Percentiles rank a stretch among this genome's conserved stretches.
Evolutionary conservation across 2,888 invertebrate genomes (phyloP).

Genomic region (Hydrotaea cyrtoneurina): DNA sequence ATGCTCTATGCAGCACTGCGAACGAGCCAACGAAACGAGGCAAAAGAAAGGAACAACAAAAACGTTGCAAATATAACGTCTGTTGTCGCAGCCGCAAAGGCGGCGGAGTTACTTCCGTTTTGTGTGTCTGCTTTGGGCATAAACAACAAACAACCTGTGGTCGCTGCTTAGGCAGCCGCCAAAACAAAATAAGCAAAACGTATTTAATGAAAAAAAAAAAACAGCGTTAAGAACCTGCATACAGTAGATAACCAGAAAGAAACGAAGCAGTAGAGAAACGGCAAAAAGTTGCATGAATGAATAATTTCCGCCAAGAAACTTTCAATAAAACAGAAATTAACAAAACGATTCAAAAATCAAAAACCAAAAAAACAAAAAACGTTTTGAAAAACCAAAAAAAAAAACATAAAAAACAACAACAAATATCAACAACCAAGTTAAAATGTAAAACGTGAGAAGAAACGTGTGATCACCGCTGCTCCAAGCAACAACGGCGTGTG

Average conservation of each 20-base stretch:
- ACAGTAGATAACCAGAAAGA: background rate
- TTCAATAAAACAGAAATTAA: background rate
- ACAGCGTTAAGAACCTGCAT: constrained; percentile 37
- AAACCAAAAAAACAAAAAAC: background rate
- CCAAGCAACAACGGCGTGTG: constrained; percentile 26
- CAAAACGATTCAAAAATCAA: background rate
- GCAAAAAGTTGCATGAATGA: constrained; percentile 32
- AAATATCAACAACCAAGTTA: constrained; percentile 25
- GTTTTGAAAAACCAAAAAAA: background rate
- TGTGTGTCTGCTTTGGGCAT: constrained; percentile 60
- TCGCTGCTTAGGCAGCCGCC: background rate
- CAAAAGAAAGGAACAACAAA: background rate
- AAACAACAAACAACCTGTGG: constrained; percentile 38
- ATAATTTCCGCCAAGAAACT: constrained; percentile 48
- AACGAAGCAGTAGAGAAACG: constrained; percentile 7
- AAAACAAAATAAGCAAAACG: constrained; percentile 36
- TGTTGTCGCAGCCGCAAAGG: constrained; percentile 71
- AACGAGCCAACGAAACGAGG: background rate
- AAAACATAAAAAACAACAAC: constrained; percentile 10
- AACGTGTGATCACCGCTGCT: constrained; percentile 56
- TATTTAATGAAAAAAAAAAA: background rate
- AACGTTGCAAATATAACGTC: constrained; percentile 58
- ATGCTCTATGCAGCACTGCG: constrained; percentile 9
- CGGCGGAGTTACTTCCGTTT: constrained; percentile 73
- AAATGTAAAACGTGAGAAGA: constrained; percentile 61